phyloP scores from a whole-genome alignment of 2,888 invertebrate species.

The Lepidonotus clava region DNA sequence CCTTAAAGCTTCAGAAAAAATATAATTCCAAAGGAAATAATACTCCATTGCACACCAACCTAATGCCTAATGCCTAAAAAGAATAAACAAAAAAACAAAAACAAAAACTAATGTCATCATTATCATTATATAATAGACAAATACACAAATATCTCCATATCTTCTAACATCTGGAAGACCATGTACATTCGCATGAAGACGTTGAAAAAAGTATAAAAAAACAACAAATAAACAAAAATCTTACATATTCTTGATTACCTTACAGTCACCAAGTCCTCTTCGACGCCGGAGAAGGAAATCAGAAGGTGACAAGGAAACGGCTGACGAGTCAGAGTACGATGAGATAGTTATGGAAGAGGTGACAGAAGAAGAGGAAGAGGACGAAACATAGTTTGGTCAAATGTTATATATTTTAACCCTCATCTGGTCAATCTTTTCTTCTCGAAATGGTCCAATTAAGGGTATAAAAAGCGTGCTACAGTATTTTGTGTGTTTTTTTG shows the following conservation, averaged over 20 bases:
- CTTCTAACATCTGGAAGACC: neutral
- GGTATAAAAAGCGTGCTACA: neutral
- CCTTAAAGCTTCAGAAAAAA: no score
- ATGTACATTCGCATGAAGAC: no score
- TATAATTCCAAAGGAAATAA: no score
- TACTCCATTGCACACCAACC: no score
- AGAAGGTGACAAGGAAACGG: neutral
- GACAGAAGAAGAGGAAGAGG: neutral
- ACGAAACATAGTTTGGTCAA: neutral
- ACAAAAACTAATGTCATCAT: neutral
- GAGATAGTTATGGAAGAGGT: neutral
- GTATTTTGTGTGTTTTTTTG: neutral
- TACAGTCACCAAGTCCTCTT: slow-evolving; percentile 11
- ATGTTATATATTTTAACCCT: no score
- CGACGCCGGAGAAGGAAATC: neutral
- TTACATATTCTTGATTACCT: neutral
- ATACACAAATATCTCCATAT: neutral
- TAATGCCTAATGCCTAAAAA: neutral
- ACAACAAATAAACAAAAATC: no score
- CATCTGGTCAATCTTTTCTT: no score
- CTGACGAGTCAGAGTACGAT: neutral
- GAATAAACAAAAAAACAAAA: neutral
- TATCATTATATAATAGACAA: neutral
- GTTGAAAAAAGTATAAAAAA: no score
- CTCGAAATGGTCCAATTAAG: neutral